These are phyloP conservation scores for Temnothorax longispinosus DNA, from an alignment of 1,140 invertebrate genomes.

Conservation along the genomic window DNA sequence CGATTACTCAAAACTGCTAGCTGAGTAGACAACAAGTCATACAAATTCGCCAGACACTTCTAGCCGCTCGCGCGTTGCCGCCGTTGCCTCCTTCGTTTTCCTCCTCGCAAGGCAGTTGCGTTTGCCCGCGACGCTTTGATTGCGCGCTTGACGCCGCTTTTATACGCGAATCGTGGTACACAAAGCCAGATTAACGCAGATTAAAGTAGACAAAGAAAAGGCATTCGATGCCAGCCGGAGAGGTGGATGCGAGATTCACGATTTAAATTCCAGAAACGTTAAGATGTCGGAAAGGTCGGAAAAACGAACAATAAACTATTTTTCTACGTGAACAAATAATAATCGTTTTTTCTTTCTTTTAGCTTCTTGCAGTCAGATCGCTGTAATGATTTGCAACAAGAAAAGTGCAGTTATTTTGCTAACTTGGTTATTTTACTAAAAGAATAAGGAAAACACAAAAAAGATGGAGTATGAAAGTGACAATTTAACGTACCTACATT, in stretches of 20 bases:
- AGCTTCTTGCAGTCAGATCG: neutral
- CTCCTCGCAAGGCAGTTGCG: neutral
- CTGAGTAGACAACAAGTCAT: slow-evolving; percentile 52
- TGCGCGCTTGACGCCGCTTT: slow-evolving; percentile 32
- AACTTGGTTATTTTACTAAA: neutral
- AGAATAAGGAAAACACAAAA: neutral
- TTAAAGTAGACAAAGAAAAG: slow-evolving; percentile 29
- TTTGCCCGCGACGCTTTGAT: slow-evolving; percentile 34
- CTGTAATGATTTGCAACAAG: neutral
- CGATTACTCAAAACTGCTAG: slow-evolving; percentile 59
- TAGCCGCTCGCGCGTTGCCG: neutral
- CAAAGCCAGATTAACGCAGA: slow-evolving; percentile 28
- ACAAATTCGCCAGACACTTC: slow-evolving; percentile 53
- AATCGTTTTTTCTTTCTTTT: neutral
- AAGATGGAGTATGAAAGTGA: neutral
- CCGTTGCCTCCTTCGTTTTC: neutral
- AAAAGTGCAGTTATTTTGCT: neutral
- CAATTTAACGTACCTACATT: neutral
- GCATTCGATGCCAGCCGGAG: neutral
- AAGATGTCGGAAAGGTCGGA: neutral
- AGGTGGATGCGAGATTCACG: neutral
- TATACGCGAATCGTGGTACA: slow-evolving; percentile 16
- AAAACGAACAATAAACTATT: neutral
- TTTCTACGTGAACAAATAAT: neutral
- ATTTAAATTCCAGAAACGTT: slow-evolving; percentile 23